Conservation (phyloP, 2,797 vertebrate genomes). For the Mionectes olivaceus region DNA sequence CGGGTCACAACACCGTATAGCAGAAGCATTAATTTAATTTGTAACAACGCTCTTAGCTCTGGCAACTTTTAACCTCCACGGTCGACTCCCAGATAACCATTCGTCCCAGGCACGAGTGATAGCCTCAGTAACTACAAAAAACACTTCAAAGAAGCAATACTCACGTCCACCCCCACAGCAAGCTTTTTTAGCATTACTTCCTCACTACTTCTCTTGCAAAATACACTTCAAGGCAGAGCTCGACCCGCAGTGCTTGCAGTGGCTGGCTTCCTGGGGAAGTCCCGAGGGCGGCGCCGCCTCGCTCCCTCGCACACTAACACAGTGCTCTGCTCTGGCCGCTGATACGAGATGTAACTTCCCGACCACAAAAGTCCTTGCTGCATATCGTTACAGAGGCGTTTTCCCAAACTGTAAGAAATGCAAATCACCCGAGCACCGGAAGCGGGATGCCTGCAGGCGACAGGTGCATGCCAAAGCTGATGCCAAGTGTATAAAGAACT, state of each 20-base stretch:
- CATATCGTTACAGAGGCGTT: not conserved
- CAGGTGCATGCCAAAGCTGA: not conserved
- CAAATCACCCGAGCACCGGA: not conserved
- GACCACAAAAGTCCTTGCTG: accelerated
- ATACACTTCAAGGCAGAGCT: accelerated
- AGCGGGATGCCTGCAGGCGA: accelerated
- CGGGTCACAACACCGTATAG: not conserved
- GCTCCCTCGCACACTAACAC: no score
- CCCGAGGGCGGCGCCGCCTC: accelerated
- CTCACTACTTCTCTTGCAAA: not conserved
- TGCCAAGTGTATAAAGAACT: not conserved
- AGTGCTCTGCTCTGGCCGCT: accelerated
- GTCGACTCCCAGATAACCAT: accelerated
- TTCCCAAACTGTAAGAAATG: accelerated
- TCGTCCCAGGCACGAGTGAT: not conserved
- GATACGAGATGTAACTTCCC: not conserved
- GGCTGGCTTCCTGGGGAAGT: accelerated
- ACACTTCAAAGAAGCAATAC: accelerated
- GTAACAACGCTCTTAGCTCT: accelerated
- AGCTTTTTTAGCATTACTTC: not conserved
- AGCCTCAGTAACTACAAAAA: not conserved
- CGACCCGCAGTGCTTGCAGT: accelerated
- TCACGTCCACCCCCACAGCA: accelerated
- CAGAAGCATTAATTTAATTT: not conserved
- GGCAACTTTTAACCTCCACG: not conserved